Evolutionary conservation across 2,888 invertebrate genomes (phyloP).

Genomic region (Rugalucina vietnamica): DNA sequence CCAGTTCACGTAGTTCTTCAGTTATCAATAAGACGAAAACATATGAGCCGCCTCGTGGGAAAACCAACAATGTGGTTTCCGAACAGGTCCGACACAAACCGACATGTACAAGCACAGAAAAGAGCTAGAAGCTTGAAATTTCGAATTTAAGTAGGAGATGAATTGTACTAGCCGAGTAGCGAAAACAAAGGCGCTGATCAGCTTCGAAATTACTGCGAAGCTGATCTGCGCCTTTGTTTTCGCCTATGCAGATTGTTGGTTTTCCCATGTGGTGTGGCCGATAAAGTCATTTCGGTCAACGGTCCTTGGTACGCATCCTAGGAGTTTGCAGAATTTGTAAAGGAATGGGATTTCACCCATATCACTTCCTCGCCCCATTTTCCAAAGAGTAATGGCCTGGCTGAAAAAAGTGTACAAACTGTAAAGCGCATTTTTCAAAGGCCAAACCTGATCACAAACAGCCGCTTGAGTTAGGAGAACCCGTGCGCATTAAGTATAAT

Average conservation of each 20-base stretch:
- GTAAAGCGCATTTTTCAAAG: constrained; percentile 54
- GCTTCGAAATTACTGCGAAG: no score
- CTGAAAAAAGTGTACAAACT: constrained; percentile 60
- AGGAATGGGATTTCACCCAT: constrained; percentile 56
- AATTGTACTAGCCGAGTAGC: no score
- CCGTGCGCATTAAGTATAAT: background rate
- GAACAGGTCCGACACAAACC: no score
- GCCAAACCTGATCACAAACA: constrained; percentile 28
- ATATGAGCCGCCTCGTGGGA: constrained; percentile 30
- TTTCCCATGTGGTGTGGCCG: constrained; percentile 48
- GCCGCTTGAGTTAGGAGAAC: constrained; percentile 26
- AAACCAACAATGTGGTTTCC: no score
- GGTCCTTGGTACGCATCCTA: constrained; percentile 49
- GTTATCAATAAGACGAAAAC: constrained; percentile 19
- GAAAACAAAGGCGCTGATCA: no score
- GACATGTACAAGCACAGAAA: no score
- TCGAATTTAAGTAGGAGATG: no score
- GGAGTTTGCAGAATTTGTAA: constrained; percentile 50
- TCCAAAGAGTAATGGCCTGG: constrained; percentile 63
- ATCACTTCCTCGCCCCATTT: constrained; percentile 51
- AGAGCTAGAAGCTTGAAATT: no score
- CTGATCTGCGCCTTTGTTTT: no score
- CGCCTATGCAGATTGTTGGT: no score
- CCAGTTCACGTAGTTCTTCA: background rate
- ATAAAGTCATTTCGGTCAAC: constrained; percentile 47